Conservation (phyloP, 2,888 invertebrate genomes). For the Cremastobaeus sp. region DNA sequence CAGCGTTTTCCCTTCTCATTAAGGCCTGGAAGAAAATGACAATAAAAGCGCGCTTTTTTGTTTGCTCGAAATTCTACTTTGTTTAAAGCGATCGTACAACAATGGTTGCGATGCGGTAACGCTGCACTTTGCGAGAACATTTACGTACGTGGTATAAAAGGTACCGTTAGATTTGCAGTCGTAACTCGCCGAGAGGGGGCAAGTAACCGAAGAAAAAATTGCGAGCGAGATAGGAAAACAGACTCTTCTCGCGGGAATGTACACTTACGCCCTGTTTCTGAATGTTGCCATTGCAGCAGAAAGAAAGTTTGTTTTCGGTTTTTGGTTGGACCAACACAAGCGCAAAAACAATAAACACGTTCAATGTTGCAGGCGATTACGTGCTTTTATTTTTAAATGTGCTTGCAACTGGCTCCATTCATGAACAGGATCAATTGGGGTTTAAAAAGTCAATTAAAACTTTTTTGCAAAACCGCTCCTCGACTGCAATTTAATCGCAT, state of each 20-base stretch:
- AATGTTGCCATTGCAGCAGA: constrained; percentile 13
- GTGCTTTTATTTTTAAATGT: too few species aligned
- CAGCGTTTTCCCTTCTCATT: constrained; percentile 34
- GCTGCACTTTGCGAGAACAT: constrained; percentile 64
- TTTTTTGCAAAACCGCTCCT: too few species aligned
- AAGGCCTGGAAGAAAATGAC: constrained; percentile 24
- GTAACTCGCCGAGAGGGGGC: constrained; percentile 28
- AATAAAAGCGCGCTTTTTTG: constrained; percentile 44
- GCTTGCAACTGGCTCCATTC: too few species aligned
- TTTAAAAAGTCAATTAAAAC: too few species aligned
- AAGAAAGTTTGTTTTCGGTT: background rate
- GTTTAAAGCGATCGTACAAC: constrained; percentile 56
- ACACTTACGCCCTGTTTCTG: constrained; percentile 27
- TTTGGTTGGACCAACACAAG: too few species aligned
- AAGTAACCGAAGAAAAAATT: constrained; percentile 32
- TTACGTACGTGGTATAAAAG: constrained; percentile 68
- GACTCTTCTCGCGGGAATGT: constrained; percentile 59
- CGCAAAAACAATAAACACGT: background rate
- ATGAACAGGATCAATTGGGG: too few species aligned
- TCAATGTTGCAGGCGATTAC: too few species aligned
- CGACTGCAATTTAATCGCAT: too few species aligned
- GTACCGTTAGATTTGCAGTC: constrained; percentile 71
- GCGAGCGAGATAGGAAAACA: constrained; percentile 35
- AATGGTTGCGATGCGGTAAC: constrained; percentile 66
- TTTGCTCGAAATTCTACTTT: constrained; percentile 51